Conservation (phyloP, 2,797 vertebrate genomes). For the Poeciliopsis presidionis region DNA sequence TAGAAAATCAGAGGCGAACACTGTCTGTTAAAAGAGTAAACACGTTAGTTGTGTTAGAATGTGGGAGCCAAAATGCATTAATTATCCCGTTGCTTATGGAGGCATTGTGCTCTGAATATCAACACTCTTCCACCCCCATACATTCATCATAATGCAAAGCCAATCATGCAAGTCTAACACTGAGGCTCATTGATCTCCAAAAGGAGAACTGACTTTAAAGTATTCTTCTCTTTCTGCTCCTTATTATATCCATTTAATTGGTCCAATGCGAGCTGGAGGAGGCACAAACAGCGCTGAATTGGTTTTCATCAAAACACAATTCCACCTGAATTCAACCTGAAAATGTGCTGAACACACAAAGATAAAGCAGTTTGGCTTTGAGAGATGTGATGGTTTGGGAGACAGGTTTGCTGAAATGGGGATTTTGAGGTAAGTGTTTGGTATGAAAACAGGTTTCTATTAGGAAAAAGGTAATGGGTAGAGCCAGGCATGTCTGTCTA, state of each 20-base stretch:
- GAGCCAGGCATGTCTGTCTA: conserved; percentile 46
- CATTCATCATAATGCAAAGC: conserved; percentile 71
- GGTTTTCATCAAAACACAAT: conserved; percentile 63
- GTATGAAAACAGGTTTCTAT: conserved; percentile 50
- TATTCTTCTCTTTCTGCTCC: conserved; percentile 45
- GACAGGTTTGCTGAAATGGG: conserved; percentile 56
- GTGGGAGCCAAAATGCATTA: conserved; percentile 67
- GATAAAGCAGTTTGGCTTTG: conserved; percentile 46
- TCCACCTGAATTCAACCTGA: conserved; percentile 54
- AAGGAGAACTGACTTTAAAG: conserved; percentile 54
- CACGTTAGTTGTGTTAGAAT: conserved; percentile 59
- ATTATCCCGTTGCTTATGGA: conserved; percentile 70
- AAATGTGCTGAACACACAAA: conserved; percentile 62
- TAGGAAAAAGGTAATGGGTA: conserved; percentile 51
- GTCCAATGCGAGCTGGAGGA: conserved; percentile 31
- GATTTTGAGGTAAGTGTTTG: conserved; percentile 41
- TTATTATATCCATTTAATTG: conserved; percentile 57
- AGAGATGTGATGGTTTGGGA: conserved; percentile 40
- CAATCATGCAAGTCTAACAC: conserved; percentile 41
- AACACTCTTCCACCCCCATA: conserved; percentile 67
- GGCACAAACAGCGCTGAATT: conserved; percentile 56
- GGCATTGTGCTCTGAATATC: conserved; percentile 72
- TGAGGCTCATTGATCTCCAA: conserved; percentile 37
- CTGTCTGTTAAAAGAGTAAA: conserved; percentile 61
- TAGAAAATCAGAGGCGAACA: conserved; percentile 54